Percentiles rank a stretch among this genome's conserved stretches.
Conservation (phyloP, 2,797 vertebrate species). For the Acipenser transmontanus region DNA sequence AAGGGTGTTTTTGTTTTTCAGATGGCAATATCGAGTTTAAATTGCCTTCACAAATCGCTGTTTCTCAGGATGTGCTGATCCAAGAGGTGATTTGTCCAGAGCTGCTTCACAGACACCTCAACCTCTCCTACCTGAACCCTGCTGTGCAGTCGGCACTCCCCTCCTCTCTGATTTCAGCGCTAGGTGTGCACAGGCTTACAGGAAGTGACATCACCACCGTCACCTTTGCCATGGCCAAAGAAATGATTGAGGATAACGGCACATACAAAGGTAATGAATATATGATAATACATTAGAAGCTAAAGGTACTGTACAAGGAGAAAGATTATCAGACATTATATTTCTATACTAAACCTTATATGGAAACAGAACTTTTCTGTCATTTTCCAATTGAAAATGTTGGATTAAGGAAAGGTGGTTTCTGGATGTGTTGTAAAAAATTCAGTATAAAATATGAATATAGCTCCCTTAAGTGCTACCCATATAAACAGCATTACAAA, state of each 20-base stretch:
- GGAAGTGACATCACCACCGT: conserved; percentile 59
- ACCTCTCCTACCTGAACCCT: conserved; percentile 63
- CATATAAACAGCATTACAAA: no score
- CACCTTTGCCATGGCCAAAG: conserved; percentile 62
- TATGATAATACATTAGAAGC: no score
- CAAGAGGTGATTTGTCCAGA: conserved; percentile 57
- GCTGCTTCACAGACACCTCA: conserved; percentile 59
- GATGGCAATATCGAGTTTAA: conserved; percentile 55
- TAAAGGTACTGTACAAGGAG: no score
- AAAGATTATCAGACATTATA: not conserved
- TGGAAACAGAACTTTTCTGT: not conserved
- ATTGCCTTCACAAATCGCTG: conserved; percentile 65
- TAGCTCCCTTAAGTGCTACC: no score
- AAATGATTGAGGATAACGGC: conserved; percentile 40
- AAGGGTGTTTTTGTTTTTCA: conserved; percentile 23
- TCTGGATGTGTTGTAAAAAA: no score
- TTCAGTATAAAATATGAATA: no score
- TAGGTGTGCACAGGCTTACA: conserved; percentile 59
- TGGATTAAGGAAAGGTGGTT: no score
- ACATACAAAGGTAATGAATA: conserved; percentile 46
- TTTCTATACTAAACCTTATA: not conserved
- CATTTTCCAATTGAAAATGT: no score
- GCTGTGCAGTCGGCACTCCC: conserved; percentile 45
- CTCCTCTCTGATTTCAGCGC: conserved; percentile 52
- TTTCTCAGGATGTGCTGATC: conserved; percentile 62